These are phyloP conservation scores for Drosophila nigromelanica DNA, from an alignment of 1,140 invertebrate genomes.

Conservation along the genomic window DNA sequence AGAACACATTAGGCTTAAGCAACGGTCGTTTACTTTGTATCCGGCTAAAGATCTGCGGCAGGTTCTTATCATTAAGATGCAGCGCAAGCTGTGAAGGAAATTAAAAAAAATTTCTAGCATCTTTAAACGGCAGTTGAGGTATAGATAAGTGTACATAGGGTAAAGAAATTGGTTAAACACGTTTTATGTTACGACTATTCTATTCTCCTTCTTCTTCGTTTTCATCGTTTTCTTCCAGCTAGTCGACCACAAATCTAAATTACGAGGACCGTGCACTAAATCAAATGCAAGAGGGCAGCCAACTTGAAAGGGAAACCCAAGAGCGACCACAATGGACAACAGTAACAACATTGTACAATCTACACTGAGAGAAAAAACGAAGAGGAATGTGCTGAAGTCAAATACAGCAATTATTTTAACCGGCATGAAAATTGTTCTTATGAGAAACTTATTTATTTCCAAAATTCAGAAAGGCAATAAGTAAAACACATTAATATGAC, in stretches of 20 bases:
- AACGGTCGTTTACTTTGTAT: conserved; percentile 10
- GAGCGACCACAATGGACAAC: conserved; percentile 63
- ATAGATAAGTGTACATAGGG: conserved; percentile 4
- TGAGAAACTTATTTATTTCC: too few species aligned
- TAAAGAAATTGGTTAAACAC: conserved; percentile 12
- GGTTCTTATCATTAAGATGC: conserved; percentile 11
- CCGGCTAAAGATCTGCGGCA: conserved; percentile 19
- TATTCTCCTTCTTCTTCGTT: neutral
- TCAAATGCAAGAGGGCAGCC: conserved; percentile 48
- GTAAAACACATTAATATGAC: too few species aligned
- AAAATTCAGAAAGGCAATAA: too few species aligned
- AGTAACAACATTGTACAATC: conserved; percentile 6
- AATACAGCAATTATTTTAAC: too few species aligned
- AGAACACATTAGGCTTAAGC: conserved; percentile 7
- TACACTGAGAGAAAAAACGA: neutral
- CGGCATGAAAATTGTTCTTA: too few species aligned
- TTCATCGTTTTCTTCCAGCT: conserved; percentile 16
- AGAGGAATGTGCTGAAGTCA: too few species aligned
- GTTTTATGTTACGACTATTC: conserved; percentile 26
- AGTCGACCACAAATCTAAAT: conserved; percentile 80
- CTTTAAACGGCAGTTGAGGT: neutral
- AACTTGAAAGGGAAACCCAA: conserved; percentile 69
- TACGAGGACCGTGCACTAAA: conserved; percentile 71
- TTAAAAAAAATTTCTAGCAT: conserved; percentile 64
- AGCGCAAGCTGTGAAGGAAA: conserved; percentile 53